Base-by-base conservation (phyloP, 2,888 invertebrate genomes). In the Cosmopolites sordidus region DNA sequence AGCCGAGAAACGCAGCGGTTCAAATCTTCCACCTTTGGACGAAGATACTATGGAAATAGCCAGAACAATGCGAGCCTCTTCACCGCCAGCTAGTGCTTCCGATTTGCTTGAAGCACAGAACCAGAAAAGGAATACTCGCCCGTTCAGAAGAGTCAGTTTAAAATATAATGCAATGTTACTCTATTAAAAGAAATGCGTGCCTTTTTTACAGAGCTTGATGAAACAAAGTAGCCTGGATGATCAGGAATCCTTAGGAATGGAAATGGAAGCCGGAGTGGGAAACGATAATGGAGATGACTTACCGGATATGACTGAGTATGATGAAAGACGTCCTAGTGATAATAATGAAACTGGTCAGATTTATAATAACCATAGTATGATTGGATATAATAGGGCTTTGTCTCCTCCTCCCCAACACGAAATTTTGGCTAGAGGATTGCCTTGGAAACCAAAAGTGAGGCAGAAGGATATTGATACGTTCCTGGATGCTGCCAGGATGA, bases 41-140 rank as follows among this genome's bases (percentile, higher is more conserved):
- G 97, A 99, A 76, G 96, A 99, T 73, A 94, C 97, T 0, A 80
- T 95, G 62, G 92, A 94, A 75, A 88, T 97, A n/a, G 90, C 93
- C 1, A 86, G 86, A 68, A 84, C 84, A 43, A 96, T 98, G 95
- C 79, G 96, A 63, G 91, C 97, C 0, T 93, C 94, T 48, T 93
- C 95, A 1, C 96, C 97, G 4, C 96, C 97, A 1, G 89, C 91
- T 1, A 92, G 90, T 72, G 93, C 93, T 30, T 87, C 89, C 16
- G 95, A 96, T 71, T 82, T 92, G 66, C 73, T 92, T 48, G 92
- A 93, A 71, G 86, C 87, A 58, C 92, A 91, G 73, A 90, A 89
- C 71, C 85, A 87, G 59, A 82, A 83, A 55, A 83, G 86, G 60
- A 84, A 84, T 66, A 84, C 83, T 64, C 78, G 85, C 65, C 84